These are phyloP conservation scores for Cheilosia grossa DNA, from an alignment of 2,888 invertebrate species.

Conservation along the genomic window DNA sequence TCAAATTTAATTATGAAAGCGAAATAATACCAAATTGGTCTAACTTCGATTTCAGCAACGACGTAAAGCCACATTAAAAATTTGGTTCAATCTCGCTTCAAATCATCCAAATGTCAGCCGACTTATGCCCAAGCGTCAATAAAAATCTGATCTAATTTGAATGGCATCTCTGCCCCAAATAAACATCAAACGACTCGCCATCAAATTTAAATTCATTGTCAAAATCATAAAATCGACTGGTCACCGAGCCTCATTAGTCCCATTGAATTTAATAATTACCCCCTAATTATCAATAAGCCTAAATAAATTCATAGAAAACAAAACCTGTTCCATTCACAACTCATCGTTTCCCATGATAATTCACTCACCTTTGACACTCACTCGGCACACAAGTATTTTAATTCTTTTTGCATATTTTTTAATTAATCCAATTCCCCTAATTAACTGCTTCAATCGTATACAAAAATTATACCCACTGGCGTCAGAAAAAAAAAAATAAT, in stretches of 20 bases:
- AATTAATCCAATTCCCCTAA: conserved; percentile 6
- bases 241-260: not conserved
- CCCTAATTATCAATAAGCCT: not conserved
- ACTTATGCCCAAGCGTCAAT: no score
- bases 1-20: no score
- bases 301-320: not conserved
- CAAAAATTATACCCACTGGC: not conserved
- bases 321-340: not conserved
- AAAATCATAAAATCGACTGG: no score
- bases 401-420: not conserved
- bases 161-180: no score
- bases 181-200: no score
- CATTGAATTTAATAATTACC: conserved; percentile 11
- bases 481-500: not conserved
- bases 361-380: conserved; percentile 11
- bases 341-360: conserved; percentile 5
- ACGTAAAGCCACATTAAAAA: no score
- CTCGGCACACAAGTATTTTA: not conserved
- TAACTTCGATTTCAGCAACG: no score
- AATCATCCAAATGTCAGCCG: no score
- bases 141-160: no score
- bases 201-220: no score
- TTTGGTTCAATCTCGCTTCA: no score
- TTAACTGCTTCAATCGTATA: conserved; percentile 8
- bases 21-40: no score